Conservation (phyloP, 92 coral and sea anemone species). For the Paramuricea clavata region DNA sequence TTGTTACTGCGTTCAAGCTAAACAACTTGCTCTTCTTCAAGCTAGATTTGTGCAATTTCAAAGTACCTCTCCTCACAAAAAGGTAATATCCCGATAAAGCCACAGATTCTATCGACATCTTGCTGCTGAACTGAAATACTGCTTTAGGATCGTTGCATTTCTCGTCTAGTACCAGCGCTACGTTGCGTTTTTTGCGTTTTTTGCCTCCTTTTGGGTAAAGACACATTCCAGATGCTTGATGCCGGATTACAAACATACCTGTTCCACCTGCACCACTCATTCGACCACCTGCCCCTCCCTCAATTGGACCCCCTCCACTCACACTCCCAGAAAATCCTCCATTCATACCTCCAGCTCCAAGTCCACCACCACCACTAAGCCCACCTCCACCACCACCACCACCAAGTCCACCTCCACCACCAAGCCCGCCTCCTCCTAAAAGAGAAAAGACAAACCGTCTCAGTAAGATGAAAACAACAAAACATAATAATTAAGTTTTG, state of each 20-base stretch:
- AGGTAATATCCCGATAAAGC: neutral
- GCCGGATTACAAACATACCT: conserved; percentile 18
- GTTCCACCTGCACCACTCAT: neutral
- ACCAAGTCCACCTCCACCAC: neutral
- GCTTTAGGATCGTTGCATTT: neutral
- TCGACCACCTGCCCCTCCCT: neutral
- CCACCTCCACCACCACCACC: neutral
- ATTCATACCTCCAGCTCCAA: neutral
- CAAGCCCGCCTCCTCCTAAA: neutral
- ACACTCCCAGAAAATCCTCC: neutral
- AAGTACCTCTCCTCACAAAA: neutral
- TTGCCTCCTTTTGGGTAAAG: conserved; percentile 13
- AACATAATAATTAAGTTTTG: too few species aligned
- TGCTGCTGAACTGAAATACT: neutral
- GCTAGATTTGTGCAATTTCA: neutral
- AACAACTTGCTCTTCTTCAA: neutral
- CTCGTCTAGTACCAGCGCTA: neutral
- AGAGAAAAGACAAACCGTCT: neutral
- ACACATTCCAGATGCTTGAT: conserved; percentile 30
- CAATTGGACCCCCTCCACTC: neutral
- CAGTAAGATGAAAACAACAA: neutral
- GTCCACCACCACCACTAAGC: neutral
- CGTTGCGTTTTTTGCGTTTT: neutral
- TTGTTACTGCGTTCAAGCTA: neutral
- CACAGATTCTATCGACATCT: neutral